These are phyloP conservation scores for Liposcelis brunnea DNA, from an alignment of 2,888 invertebrate genomes.

Conservation along the genomic window DNA sequence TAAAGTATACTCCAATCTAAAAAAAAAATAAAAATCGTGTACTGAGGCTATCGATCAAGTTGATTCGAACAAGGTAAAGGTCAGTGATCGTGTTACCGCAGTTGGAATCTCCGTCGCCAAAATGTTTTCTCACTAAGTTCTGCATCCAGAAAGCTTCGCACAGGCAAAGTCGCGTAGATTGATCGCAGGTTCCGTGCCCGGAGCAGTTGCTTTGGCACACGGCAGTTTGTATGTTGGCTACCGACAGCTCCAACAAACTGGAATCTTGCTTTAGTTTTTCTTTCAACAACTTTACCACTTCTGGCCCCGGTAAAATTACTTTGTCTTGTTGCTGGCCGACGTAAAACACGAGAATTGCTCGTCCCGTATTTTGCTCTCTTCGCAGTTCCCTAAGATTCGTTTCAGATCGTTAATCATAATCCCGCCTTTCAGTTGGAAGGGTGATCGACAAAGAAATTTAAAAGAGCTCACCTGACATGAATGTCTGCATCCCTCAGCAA, in stretches of 20 bases:
- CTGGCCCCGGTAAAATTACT: constrained; percentile 35
- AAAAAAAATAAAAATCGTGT: constrained; percentile 17
- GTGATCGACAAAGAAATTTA: constrained; percentile 17
- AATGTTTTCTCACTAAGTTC: constrained; percentile 48
- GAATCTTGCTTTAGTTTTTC: constrained; percentile 52
- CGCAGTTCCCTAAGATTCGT: constrained; percentile 13
- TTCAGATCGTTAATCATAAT: background rate
- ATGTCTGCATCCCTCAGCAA: constrained; percentile 55
- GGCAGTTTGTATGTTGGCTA: constrained; percentile 59
- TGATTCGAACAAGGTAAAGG: constrained; percentile 5
- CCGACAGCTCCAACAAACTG: constrained; percentile 51
- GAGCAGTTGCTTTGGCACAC: constrained; percentile 89
- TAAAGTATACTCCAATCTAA: constrained; percentile 88
- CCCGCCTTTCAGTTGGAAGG: background rate
- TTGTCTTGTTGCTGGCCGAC: constrained; percentile 37
- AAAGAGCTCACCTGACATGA: constrained; percentile 31
- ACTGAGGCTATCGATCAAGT: constrained; percentile 9
- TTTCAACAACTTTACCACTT: constrained; percentile 46
- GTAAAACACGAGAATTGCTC: constrained; percentile 50
- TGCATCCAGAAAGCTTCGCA: constrained; percentile 98
- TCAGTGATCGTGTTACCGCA: constrained; percentile 40
- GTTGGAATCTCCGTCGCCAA: constrained; percentile 53
- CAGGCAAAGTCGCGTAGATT: constrained; percentile 62
- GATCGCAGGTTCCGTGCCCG: constrained; percentile 72
- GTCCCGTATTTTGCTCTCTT: constrained; percentile 40